These are phyloP conservation scores for Oreamnos americanus DNA, from an alignment of 2,113 vertebrate species.

Conservation along the genomic window DNA sequence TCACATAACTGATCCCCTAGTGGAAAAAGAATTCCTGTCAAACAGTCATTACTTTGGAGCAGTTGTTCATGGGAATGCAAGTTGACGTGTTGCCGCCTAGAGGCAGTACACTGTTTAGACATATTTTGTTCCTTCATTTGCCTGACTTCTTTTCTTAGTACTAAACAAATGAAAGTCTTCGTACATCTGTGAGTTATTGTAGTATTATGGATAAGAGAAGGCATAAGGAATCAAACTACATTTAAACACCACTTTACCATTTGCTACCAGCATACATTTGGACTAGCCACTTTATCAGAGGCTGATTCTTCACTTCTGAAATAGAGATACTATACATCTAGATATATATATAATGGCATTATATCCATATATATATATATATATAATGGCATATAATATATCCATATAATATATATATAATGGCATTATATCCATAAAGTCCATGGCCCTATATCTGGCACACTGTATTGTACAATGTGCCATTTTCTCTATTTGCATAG, in stretches of 20 bases:
- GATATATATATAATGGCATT: too few relatives aligned
- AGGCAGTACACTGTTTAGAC: not conserved
- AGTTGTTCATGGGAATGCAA: not conserved
- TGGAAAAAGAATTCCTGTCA: not conserved
- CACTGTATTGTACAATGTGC: not conserved
- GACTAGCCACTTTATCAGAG: not conserved
- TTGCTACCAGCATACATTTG: not conserved
- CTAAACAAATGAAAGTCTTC: not conserved
- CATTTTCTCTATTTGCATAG: not conserved
- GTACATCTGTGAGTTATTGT: not conserved
- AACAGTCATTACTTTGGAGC: not conserved
- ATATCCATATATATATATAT: too few relatives aligned
- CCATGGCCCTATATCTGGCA: not conserved
- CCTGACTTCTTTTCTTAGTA: not conserved
- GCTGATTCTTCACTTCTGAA: not conserved
- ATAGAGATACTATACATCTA: not conserved
- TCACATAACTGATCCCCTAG: not conserved
- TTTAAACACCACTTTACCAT: not conserved
- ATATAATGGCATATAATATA: too few relatives aligned
- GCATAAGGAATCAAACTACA: not conserved
- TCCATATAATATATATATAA: not conserved
- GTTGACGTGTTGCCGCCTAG: not conserved
- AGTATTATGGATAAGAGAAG: not conserved
- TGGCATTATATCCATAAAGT: not conserved
- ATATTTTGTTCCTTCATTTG: not conserved